Percentiles rank a stretch among this genome's conserved stretches.
Evolutionary conservation across 2,797 vertebrate genomes (phyloP).

Genomic region (Pseudochaenichthys georgianus): DNA sequence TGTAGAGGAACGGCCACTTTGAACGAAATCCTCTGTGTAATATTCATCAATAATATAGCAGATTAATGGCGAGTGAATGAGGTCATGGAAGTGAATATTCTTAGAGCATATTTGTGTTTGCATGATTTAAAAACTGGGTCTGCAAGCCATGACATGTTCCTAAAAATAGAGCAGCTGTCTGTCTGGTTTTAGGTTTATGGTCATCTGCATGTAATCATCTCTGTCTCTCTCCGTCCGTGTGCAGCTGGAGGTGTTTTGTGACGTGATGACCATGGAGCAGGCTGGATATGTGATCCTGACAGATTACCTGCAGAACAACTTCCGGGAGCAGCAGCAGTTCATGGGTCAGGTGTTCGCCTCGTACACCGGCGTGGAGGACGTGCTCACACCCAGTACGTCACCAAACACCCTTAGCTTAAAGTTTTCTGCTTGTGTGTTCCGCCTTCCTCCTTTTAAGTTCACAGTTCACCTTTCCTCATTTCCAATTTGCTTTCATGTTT

Average conservation of each 20-base stretch:
- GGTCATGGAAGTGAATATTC: conserved; percentile 16
- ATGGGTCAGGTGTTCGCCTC: conserved; percentile 96
- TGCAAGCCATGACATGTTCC: conserved; percentile 57
- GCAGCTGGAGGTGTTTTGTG: conserved; percentile 93
- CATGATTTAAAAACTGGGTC: conserved; percentile 54
- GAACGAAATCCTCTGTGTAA: conserved; percentile 35
- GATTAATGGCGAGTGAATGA: conserved; percentile 35
- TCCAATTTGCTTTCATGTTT: too few species aligned
- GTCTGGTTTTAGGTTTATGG: conserved; percentile 25
- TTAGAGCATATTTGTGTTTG: conserved; percentile 23
- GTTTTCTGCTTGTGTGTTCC: too few species aligned
- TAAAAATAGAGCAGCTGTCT: conserved; percentile 69
- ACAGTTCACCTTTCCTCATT: too few species aligned
- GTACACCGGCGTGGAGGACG: conserved; percentile 95
- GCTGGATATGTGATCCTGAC: conserved; percentile 97
- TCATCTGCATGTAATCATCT: not conserved
- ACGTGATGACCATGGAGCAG: conserved; percentile 98
- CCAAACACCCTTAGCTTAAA: too few species aligned
- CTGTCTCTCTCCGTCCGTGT: not conserved
- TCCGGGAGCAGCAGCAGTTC: conserved; percentile 94
- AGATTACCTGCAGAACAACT: conserved; percentile 98
- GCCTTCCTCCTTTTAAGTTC: too few species aligned
- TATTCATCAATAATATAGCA: conserved; percentile 40
- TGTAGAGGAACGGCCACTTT: not conserved
- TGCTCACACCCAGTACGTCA: conserved; percentile 91